Base-by-base conservation (phyloP, 2,797 vertebrate genomes). In the Hemitrygon akajei region DNA sequence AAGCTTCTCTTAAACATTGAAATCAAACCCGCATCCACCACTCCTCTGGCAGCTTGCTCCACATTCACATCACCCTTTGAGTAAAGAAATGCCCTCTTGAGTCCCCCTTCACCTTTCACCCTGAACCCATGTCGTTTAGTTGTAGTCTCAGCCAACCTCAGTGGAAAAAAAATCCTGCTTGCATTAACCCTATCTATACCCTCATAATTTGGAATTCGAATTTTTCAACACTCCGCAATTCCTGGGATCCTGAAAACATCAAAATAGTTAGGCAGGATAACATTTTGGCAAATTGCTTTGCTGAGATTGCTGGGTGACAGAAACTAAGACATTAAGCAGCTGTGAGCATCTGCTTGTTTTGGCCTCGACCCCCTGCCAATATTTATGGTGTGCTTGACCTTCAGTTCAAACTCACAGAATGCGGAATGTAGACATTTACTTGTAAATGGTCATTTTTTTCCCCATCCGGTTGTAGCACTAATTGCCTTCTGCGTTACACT, bases 341-440 rank as follows among this genome's bases (percentile, higher is more conserved):
- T 76, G 71, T 73, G 69, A 73, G 73, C 40, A 47, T 73, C 69
- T 93, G 71, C 71, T 93, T 93, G 25, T 56, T 93, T 93, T 76
- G 37, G 40, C 12, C 91, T 73, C 71, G 4, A 34, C 89, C 91
- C 71, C 27, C 94, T 95, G 94, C 94, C 94, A 96, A 94, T 96
- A 96, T 96, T 96, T 96, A 95, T 94, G 94, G 94, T 95, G 93
- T 94, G 95, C 96, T 94, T 96, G 95, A 96, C 96, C 96, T 95
- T 94, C 58, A 87, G 93, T 56, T 96, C 95, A 96, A 96, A 96
- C 95, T 94, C 3, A 14, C 58, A 3, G 0, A 93, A 94, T 92
- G 47, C 94, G 81, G 91, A 93, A 93, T 76, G 91, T 58, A 76
- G 91, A 58, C 40, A 93, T 75, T 58, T 47, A 76, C 91, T n/a